Evolutionary conservation across 2,113 vertebrate genomes (phyloP).

Genomic region (Climacteris rufus): DNA sequence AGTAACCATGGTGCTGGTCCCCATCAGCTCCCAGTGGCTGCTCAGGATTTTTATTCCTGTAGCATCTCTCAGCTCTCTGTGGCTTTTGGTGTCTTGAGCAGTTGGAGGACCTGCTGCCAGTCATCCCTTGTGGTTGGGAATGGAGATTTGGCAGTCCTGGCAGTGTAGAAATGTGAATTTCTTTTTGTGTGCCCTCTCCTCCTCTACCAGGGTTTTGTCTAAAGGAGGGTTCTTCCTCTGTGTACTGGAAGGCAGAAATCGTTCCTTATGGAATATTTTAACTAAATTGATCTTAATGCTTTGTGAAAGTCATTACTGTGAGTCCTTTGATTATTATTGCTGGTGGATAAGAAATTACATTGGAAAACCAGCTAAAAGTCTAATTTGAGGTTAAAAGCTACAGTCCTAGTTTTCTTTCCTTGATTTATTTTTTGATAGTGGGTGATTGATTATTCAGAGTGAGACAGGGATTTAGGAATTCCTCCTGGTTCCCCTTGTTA

Average conservation of each 20-base stretch:
- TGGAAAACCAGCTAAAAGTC: background rate
- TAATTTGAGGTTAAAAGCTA: background rate
- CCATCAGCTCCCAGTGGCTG: fast-evolving
- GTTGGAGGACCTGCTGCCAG: background rate
- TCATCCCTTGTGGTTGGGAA: background rate
- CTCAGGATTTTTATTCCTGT: background rate
- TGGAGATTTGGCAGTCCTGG: background rate
- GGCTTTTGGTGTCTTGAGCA: background rate
- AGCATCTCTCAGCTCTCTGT: fast-evolving
- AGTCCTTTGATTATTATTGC: background rate
- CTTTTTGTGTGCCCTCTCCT: background rate
- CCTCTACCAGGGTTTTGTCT: background rate
- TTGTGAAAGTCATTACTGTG: background rate
- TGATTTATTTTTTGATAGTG: background rate
- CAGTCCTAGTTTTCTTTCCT: background rate
- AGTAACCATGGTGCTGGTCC: background rate
- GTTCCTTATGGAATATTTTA: background rate
- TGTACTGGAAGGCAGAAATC: background rate
- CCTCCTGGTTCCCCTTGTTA: background rate
- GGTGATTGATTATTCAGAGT: background rate
- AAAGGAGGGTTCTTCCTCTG: background rate
- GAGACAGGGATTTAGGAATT: background rate
- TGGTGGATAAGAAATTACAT: background rate
- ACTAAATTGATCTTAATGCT: background rate
- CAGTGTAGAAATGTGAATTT: background rate